Base-by-base conservation (phyloP, 2,888 invertebrate species). In the Rhogogaster chlorosoma region DNA sequence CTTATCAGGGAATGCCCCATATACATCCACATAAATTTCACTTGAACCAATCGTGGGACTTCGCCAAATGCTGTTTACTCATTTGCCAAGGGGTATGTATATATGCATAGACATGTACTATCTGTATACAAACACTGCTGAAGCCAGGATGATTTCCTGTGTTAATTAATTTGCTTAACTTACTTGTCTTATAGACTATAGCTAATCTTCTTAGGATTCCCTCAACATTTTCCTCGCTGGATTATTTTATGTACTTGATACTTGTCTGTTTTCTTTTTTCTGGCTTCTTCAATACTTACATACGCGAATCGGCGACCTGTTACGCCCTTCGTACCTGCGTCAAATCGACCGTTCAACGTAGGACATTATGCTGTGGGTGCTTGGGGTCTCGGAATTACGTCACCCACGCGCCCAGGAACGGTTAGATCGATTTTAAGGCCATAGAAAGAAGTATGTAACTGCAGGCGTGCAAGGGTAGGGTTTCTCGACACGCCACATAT, bases 1-100 rank as follows among this genome's bases (percentile, higher is more conserved):
- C 38, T 29, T 10, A 10, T 15, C 36, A 38, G 3, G 22, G 42
- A n/a, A 71, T 71, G 10, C 38, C n/a, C 38, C 38, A 71, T 22
- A 71, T n/a, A 71, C n/a, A 38, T 38, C 10, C 22, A 26, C 49
- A 49, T 49, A 53, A 77, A 77, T 77, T 53, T 4, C 53, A 77
- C 77, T 77, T 77, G n/a, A 32, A 29, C 53, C 32, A 77, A 77
- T 29, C 77, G 77, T 49, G 77, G 32, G 77, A 77, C 29, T 32
- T 53, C n/a, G 49, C 77, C 53, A 32, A 53, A 49, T 77, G 77
- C 38, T 77, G 77, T 53, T 77, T 77, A 77, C 77, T 49, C 77
- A 77, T 77, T 77, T 53, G 2, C 77, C 49, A 32, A 77, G 32
- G 32, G 77, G 18, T 29, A 26, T 53, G 53, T 2, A 29, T 53